Conservation (phyloP, 2,888 invertebrate species). For the Drosophila stalkeri region DNA sequence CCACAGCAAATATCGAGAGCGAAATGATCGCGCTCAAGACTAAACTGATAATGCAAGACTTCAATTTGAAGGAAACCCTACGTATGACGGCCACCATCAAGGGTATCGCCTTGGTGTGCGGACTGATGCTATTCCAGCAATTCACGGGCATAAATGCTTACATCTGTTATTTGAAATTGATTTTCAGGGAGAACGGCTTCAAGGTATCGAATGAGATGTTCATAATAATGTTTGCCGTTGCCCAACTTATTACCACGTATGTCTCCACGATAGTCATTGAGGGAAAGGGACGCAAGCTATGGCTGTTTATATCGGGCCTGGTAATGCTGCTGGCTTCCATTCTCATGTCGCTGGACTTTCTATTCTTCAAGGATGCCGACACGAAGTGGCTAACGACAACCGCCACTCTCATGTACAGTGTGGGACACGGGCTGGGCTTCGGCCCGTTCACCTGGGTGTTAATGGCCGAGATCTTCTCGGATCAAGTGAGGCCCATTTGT, state of each 20-base stretch:
- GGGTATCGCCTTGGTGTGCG: slow-evolving; percentile 89
- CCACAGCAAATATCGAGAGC: slow-evolving; percentile 87
- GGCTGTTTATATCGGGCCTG: slow-evolving; percentile 89
- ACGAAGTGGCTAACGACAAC: slow-evolving; percentile 86
- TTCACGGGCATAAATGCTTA: slow-evolving; percentile 92
- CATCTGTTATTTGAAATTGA: slow-evolving; percentile 90
- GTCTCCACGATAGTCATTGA: slow-evolving; percentile 91
- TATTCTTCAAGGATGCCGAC: slow-evolving; percentile 62
- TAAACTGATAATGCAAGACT: slow-evolving; percentile 65
- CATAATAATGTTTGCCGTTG: slow-evolving; percentile 86
- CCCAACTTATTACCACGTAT: slow-evolving; percentile 89
- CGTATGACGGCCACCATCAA: slow-evolving; percentile 87
- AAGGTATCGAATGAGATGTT: fast-evolving
- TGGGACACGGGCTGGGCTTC: slow-evolving; percentile 91
- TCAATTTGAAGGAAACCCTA: slow-evolving; percentile 86
- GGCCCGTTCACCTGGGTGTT: slow-evolving; percentile 92
- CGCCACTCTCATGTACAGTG: background rate
- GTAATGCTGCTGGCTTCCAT: slow-evolving; percentile 89
- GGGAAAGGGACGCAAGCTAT: slow-evolving; percentile 90
- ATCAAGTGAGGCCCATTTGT: slow-evolving; percentile 90
- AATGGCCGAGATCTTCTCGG: slow-evolving; percentile 91
- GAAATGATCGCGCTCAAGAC: slow-evolving; percentile 83
- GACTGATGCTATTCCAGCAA: slow-evolving; percentile 95
- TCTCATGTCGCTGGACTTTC: slow-evolving; percentile 89
- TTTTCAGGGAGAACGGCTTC: slow-evolving; percentile 77